These are phyloP conservation scores for Symphodus melops DNA, from an alignment of 2,113 vertebrate genomes.

Conservation along the genomic window DNA sequence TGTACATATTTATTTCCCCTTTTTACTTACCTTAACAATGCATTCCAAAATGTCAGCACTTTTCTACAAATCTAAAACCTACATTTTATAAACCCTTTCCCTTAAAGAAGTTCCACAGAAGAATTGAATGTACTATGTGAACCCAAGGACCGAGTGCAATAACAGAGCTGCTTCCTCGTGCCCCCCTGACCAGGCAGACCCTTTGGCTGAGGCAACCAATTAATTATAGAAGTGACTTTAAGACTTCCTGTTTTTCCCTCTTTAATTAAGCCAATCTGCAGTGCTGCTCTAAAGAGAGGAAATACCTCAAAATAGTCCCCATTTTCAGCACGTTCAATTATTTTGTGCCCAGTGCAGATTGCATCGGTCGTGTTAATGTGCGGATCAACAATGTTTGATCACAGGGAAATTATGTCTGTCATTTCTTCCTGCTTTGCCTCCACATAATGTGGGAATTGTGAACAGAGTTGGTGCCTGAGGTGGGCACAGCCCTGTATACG, in stretches of 20 bases:
- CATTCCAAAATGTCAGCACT: not conserved
- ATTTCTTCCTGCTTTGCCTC: conserved; percentile 84
- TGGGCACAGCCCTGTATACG: conserved; percentile 57
- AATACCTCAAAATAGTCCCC: conserved; percentile 83
- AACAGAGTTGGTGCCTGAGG: conserved; percentile 45
- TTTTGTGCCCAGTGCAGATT: conserved; percentile 78
- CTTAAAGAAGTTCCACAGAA: conserved; percentile 14
- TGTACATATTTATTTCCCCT: not conserved
- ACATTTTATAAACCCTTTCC: conserved; percentile 1
- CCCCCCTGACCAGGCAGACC: conserved; percentile 78
- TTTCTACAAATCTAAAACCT: conserved; percentile 3
- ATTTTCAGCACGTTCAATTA: conserved; percentile 85
- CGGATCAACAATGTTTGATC: conserved; percentile 83
- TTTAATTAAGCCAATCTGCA: conserved; percentile 86
- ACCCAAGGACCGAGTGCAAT: conserved; percentile 58
- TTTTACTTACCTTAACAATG: not conserved
- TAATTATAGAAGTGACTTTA: conserved; percentile 86
- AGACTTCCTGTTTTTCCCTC: conserved; percentile 87
- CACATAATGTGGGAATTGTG: conserved; percentile 84
- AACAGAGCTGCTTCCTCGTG: conserved; percentile 74
- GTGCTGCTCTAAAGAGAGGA: conserved; percentile 80
- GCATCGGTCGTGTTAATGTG: conserved; percentile 80
- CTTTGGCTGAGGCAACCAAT: conserved; percentile 81
- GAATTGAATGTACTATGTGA: conserved; percentile 34
- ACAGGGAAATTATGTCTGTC: conserved; percentile 84